Conservation (phyloP, 2,888 invertebrate species). For the Apotomis betuletana region DNA sequence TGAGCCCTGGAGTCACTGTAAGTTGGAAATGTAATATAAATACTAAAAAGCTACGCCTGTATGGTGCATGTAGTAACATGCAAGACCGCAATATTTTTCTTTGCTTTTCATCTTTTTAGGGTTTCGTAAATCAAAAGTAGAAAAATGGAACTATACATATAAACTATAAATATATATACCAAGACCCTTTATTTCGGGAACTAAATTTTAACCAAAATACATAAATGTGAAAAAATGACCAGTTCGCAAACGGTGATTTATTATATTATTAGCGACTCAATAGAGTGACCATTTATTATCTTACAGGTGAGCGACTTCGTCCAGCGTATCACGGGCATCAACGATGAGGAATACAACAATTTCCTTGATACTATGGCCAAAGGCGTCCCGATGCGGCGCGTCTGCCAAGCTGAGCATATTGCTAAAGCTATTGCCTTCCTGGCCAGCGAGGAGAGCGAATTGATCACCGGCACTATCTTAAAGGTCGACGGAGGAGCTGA, state of each 20-base stretch:
- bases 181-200: too few relatives aligned
- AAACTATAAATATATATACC: too few relatives aligned
- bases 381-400: constrained; percentile 49
- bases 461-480: constrained; percentile 87
- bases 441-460: constrained; percentile 90
- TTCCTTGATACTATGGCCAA: constrained; percentile 44
- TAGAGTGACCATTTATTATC: background rate
- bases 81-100: too few relatives aligned
- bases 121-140: too few relatives aligned
- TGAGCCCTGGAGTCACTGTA: constrained; percentile 87
- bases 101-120: too few relatives aligned
- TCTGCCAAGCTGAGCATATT: constrained; percentile 84
- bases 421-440: constrained; percentile 92
- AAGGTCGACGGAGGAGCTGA: constrained; percentile 52
- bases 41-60: too few relatives aligned
- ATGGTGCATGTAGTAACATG: too few relatives aligned
- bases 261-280: too few relatives aligned
- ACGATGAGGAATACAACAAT: constrained; percentile 47
- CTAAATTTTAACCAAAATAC: too few relatives aligned
- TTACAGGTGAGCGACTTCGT: constrained; percentile 44
- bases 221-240: too few relatives aligned
- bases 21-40: constrained; percentile 50
- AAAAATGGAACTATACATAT: too few relatives aligned
- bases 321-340: constrained; percentile 47
- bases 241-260: too few relatives aligned